Evolutionary conservation across 1,140 invertebrate genomes (phyloP).

Genomic region (Dreissena polymorpha): DNA sequence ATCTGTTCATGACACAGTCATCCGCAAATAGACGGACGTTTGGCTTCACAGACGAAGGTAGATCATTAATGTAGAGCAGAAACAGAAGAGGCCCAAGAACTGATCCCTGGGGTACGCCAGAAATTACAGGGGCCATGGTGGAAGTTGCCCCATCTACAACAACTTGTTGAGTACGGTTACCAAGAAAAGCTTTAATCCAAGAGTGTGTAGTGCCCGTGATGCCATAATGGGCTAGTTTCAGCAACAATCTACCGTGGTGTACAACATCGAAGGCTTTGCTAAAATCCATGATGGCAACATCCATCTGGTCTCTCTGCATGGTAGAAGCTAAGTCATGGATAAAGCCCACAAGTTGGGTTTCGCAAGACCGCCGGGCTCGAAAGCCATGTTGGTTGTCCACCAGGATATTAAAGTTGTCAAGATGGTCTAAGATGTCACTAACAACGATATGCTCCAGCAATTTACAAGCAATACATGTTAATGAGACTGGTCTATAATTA

Average conservation of each 20-base stretch:
- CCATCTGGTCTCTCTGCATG: conserved; percentile 4
- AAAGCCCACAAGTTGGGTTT: conserved; percentile 17
- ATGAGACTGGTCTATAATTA: conserved; percentile 28
- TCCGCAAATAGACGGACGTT: conserved; percentile 8
- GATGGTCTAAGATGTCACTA: conserved; percentile 13
- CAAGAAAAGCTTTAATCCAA: conserved; percentile 18
- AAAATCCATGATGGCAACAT: conserved; percentile 29
- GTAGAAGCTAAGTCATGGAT: conserved; percentile 7
- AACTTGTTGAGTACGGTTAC: not conserved
- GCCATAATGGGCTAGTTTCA: conserved; percentile 20
- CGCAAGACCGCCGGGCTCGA: conserved; percentile 10
- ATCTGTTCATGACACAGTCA: not conserved
- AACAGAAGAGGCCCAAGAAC: conserved; percentile 20
- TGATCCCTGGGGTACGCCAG: conserved; percentile 12
- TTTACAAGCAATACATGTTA: conserved; percentile 17
- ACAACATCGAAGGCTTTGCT: conserved; percentile 19
- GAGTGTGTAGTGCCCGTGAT: not conserved
- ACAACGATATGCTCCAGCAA: conserved; percentile 9
- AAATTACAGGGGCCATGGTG: not conserved
- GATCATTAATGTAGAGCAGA: conserved; percentile 13
- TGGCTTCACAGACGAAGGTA: not conserved
- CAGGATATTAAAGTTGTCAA: conserved; percentile 2
- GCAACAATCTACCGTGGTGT: not conserved
- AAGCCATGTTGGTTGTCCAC: conserved; percentile 34
- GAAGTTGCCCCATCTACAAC: conserved; percentile 11